Percentiles rank a stretch among this genome's conserved stretches.
Conservation (phyloP, 2,888 invertebrate genomes). For the Drymonia ruficornis region DNA sequence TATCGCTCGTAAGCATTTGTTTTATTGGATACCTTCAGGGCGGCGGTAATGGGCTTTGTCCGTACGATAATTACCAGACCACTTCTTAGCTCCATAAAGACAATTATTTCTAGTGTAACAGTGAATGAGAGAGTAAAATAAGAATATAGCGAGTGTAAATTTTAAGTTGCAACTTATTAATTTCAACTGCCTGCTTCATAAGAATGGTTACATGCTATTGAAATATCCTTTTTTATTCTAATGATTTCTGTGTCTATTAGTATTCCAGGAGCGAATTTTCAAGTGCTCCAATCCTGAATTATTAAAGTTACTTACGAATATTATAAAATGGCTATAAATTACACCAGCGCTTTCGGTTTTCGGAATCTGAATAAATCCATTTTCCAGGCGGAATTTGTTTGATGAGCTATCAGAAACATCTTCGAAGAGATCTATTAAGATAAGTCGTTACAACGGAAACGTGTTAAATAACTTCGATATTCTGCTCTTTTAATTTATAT, state of each 20-base stretch:
- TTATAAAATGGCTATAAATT: constrained; percentile 1
- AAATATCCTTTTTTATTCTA: no score
- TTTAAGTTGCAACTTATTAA: no score
- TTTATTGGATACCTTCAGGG: constrained; percentile 34
- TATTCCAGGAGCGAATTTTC: not conserved
- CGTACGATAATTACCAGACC: constrained; percentile 17
- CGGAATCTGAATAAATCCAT: constrained; percentile 2
- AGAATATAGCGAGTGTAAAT: no score
- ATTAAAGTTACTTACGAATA: not conserved
- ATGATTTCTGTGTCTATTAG: not conserved
- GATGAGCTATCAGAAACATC: constrained; percentile 6
- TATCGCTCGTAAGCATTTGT: constrained; percentile 31
- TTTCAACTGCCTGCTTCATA: no score
- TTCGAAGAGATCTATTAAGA: constrained; percentile 4
- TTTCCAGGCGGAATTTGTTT: constrained; percentile 3
- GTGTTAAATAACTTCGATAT: constrained; percentile 4
- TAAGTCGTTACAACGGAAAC: constrained; percentile 3
- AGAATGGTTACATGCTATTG: no score
- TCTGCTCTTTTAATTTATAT: not conserved
- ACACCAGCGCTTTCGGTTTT: not conserved
- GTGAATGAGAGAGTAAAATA: not conserved
- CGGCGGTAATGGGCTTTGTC: constrained; percentile 22
- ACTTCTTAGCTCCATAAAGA: constrained; percentile 12
- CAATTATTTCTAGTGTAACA: not conserved
- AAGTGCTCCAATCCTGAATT: not conserved